Percentiles rank a stretch among this genome's conserved stretches.
These are phyloP conservation scores for Megaceryle maxima DNA, from an alignment of 2,113 vertebrate genomes.

Conservation along the genomic window DNA sequence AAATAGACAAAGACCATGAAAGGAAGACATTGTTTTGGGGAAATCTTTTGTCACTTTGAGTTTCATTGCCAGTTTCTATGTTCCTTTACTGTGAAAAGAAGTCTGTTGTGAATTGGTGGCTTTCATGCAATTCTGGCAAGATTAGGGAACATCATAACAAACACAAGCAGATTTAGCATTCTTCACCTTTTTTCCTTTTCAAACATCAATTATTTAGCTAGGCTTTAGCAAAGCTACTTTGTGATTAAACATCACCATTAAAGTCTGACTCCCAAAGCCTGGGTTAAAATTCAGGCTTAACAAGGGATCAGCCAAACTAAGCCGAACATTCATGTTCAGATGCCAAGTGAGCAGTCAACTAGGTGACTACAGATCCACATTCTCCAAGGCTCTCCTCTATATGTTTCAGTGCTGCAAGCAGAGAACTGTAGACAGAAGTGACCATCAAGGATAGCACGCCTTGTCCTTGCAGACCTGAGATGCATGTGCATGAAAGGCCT, in stretches of 20 bases:
- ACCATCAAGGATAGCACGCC: not conserved
- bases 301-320: not conserved
- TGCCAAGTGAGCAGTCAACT: slow-evolving; percentile 17
- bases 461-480: not conserved
- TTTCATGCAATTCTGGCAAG: not conserved
- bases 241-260: slow-evolving; percentile 71
- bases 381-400: not conserved
- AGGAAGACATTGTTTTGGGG: not conserved
- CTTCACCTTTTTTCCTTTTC: slow-evolving; percentile 47
- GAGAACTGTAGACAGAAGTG: not conserved
- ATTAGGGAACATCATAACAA: not conserved
- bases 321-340: not conserved
- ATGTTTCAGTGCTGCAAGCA: not conserved
- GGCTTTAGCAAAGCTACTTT: slow-evolving; percentile 70
- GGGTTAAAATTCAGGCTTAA: slow-evolving; percentile 15
- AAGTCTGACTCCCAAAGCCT: slow-evolving; percentile 10
- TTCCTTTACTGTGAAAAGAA: not conserved
- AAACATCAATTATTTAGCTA: slow-evolving; percentile 75
- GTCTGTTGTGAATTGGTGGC: not conserved
- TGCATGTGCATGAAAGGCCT: not conserved
- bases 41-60: not conserved
- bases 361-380: not conserved
- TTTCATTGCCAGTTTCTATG: not conserved
- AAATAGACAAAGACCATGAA: not conserved
- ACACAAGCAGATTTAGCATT: slow-evolving; percentile 68